phyloP scores from a whole-genome alignment of 2,888 invertebrate species.

The Tetragonisca angustula region DNA sequence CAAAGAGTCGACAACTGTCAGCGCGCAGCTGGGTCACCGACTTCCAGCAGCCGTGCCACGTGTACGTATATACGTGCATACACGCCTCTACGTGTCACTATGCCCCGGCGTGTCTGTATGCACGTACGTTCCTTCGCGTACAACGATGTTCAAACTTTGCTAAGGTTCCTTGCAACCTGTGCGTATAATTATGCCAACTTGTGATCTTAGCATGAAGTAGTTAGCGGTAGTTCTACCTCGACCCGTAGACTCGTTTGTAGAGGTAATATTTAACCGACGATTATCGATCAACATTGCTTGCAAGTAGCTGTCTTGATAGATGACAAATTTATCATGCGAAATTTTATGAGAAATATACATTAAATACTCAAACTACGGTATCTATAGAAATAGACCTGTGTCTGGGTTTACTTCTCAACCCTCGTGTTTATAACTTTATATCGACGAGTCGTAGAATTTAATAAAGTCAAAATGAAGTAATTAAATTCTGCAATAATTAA shows the following conservation, averaged over 20 bases:
- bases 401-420: too few relatives aligned
- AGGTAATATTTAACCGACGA: neutral
- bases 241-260: neutral
- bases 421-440: too few relatives aligned
- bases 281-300: neutral
- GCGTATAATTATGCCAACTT: neutral
- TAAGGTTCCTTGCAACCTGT: neutral
- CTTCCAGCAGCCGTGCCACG: conserved; percentile 65
- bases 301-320: neutral
- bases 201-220: neutral
- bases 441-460: too few relatives aligned
- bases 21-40: conserved; percentile 78
- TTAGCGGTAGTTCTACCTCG: neutral
- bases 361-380: too few relatives aligned
- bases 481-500: too few relatives aligned
- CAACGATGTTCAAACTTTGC: neutral
- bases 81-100: conserved; percentile 10
- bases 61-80: conserved; percentile 8
- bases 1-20: conserved; percentile 80
- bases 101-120: conserved; percentile 1
- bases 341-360: too few relatives aligned
- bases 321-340: neutral
- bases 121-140: conserved; percentile 5
- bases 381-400: too few relatives aligned
- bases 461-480: too few relatives aligned